Percentiles rank a stretch among this genome's conserved stretches.
These are phyloP conservation scores for Dicentrarchus labrax DNA, from an alignment of 2,113 vertebrate genomes.

Conservation along the genomic window DNA sequence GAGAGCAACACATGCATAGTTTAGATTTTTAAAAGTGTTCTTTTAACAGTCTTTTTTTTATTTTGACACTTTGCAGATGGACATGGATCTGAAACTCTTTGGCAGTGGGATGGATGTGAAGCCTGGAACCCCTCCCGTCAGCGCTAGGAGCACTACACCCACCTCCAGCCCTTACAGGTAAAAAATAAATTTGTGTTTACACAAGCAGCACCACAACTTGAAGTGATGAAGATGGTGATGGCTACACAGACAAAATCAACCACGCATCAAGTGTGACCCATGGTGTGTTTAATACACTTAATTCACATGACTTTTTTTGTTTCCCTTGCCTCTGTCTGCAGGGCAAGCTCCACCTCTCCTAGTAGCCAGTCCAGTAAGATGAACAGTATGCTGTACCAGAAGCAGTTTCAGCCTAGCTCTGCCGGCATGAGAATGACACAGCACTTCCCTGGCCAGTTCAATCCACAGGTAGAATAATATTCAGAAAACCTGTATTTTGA, in stretches of 20 bases:
- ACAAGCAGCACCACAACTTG: neutral
- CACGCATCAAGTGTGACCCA: neutral
- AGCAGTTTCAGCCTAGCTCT: constrained; percentile 94
- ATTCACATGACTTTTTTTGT: neutral
- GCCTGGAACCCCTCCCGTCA: constrained; percentile 94
- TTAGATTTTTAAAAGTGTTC: neutral
- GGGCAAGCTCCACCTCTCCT: constrained; percentile 97
- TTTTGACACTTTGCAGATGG: constrained; percentile 87
- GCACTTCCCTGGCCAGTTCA: constrained; percentile 94
- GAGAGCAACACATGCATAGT: too few species aligned
- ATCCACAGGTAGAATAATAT: constrained; percentile 89
- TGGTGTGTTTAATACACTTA: neutral
- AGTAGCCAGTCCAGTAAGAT: constrained; percentile 98
- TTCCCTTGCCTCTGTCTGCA: constrained; percentile 58
- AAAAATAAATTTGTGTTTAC: neutral
- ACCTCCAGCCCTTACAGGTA: constrained; percentile 98
- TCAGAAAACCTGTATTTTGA: neutral
- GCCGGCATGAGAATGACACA: constrained; percentile 92
- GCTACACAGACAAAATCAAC: neutral
- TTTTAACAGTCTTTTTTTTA: neutral
- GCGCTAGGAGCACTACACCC: constrained; percentile 94
- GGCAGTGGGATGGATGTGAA: constrained; percentile 96
- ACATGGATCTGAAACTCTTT: constrained; percentile 97
- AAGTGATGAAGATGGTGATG: neutral
- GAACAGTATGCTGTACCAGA: constrained; percentile 98